Percentiles rank a stretch among this genome's conserved stretches.
These are phyloP conservation scores for Zaprionus ornatus DNA, from an alignment of 1,140 invertebrate species.

Conservation along the genomic window DNA sequence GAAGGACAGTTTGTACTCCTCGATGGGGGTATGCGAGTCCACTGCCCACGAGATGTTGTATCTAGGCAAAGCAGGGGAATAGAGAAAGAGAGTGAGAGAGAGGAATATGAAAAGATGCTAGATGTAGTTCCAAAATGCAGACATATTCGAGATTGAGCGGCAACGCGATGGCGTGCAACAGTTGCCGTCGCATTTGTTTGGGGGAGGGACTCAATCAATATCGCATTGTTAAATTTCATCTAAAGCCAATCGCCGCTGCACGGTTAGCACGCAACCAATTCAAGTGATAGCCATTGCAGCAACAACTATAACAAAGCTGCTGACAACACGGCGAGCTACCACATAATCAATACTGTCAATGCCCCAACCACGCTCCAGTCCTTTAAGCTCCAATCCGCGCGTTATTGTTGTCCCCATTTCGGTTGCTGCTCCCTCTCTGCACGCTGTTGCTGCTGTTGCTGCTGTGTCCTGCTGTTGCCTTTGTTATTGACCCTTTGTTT, in stretches of 20 bases:
- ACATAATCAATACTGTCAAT: conserved; percentile 72
- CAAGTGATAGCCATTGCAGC: conserved; percentile 34
- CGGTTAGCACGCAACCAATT: conserved; percentile 32
- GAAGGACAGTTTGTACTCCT: conserved; percentile 88
- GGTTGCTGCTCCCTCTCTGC: conserved; percentile 4
- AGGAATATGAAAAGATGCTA: not conserved
- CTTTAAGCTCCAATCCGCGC: conserved; percentile 52
- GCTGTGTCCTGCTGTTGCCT: conserved; percentile 14
- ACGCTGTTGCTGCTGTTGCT: conserved; percentile 3
- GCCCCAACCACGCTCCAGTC: conserved; percentile 10
- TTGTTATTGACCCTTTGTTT: conserved; percentile 75
- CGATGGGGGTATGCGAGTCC: conserved; percentile 87
- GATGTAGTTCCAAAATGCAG: not conserved
- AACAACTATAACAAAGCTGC: conserved; percentile 18
- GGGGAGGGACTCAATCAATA: conserved; percentile 65
- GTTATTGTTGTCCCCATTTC: conserved; percentile 17
- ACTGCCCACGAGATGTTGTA: conserved; percentile 89
- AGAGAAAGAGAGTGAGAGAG: not conserved
- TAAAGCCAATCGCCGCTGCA: conserved; percentile 25
- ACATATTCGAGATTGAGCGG: not conserved
- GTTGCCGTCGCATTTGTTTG: conserved; percentile 65
- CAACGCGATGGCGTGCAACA: conserved; percentile 58
- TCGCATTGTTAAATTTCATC: conserved; percentile 75
- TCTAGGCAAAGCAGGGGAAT: conserved; percentile 52
- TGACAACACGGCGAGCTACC: conserved; percentile 39